Percentiles rank a stretch among this genome's conserved stretches.
Evolutionary conservation across 2,888 invertebrate species (phyloP).

Genomic region (Helicoverpa assulta): DNA sequence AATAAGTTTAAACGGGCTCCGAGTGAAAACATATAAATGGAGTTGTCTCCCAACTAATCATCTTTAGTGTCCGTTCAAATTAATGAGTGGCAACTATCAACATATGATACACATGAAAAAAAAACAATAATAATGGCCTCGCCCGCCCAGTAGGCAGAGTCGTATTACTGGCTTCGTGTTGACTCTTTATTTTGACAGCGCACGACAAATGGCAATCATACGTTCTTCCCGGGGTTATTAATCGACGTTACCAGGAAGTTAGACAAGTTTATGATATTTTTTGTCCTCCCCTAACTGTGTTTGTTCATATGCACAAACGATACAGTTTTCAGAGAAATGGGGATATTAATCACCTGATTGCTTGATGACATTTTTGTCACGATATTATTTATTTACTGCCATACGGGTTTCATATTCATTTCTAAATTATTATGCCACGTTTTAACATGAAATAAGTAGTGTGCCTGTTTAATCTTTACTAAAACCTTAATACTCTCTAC

Average conservation of each 20-base stretch:
- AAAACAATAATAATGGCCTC: constrained; percentile 43
- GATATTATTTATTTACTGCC: constrained; percentile 8
- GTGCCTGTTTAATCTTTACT: neutral
- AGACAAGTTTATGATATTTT: constrained; percentile 70
- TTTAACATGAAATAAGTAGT: neutral
- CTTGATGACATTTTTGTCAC: constrained; percentile 37
- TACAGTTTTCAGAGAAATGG: constrained; percentile 61
- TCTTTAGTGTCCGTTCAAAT: constrained; percentile 36
- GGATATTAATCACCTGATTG: constrained; percentile 58
- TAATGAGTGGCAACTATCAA: constrained; percentile 49
- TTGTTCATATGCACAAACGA: constrained; percentile 71
- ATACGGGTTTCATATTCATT: neutral
- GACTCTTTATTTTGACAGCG: constrained; percentile 87
- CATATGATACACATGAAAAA: constrained; percentile 40
- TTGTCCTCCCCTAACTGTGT: constrained; percentile 72
- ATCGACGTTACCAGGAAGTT: constrained; percentile 79
- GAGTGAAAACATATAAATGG: constrained; percentile 17
- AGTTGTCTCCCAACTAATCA: constrained; percentile 43
- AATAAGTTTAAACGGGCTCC: neutral
- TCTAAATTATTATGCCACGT: neutral
- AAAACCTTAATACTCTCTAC: neutral
- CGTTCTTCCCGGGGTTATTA: constrained; percentile 73
- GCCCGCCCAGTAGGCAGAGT: constrained; percentile 84
- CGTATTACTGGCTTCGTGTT: constrained; percentile 78
- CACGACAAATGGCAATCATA: constrained; percentile 85